Evolutionary conservation across 2,797 vertebrate genomes (phyloP).

Genomic region (Psittacula echo): DNA sequence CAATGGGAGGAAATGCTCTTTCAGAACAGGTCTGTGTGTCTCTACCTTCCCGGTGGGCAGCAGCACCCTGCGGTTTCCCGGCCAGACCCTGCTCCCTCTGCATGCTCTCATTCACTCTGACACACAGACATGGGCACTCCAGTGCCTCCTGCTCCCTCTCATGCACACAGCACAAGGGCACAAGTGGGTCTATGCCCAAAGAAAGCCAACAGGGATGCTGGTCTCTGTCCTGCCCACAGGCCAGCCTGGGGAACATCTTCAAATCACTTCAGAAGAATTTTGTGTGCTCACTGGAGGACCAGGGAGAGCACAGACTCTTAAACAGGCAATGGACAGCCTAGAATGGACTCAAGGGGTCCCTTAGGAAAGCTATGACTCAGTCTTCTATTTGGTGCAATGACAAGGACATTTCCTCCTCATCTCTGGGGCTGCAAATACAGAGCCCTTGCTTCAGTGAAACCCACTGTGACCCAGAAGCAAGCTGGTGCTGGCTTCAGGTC

Average conservation of each 20-base stretch:
- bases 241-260: background rate
- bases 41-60: background rate
- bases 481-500: background rate
- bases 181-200: background rate
- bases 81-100: background rate
- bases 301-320: background rate
- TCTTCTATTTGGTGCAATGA: background rate
- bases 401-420: background rate
- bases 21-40: background rate
- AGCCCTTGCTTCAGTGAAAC: background rate
- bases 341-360: background rate
- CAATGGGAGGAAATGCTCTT: background rate
- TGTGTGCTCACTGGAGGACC: no score
- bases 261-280: background rate
- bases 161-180: background rate
- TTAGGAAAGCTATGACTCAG: background rate
- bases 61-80: background rate
- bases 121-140: fast-evolving
- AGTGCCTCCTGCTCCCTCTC: background rate
- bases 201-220: background rate
- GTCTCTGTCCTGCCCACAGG: background rate
- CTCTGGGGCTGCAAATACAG: background rate
- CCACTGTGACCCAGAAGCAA: background rate
- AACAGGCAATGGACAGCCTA: background rate
- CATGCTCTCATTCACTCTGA: background rate